Evolutionary conservation across 2,113 vertebrate species (phyloP), one percentile per base, ranked within the genome.

Genomic region (Hemibagrus wyckioides): DNA sequence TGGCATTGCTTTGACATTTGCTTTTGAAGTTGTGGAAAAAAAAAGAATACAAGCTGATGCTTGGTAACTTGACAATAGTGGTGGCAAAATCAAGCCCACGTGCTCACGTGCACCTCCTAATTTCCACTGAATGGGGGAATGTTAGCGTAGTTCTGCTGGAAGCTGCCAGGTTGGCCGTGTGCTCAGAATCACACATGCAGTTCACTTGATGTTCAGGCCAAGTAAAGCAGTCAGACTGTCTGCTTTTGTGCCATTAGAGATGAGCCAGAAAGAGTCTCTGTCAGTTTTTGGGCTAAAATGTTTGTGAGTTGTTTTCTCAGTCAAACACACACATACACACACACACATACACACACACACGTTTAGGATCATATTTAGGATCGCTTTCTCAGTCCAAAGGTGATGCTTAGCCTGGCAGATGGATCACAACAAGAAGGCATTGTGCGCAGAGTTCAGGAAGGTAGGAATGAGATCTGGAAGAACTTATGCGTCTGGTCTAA

Each of bases 21-120:
- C 81, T 93, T 63, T 92, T 94, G 90, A 93, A 91, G 90, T 92
- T 80, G 88, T 59, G 21, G 1, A 17, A 25, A 41, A 61, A 67
- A 6, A 79, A 69, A 67, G 89, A 80, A 82, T n/a, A 33, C 84
- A 52, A 56, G 25, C 56, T 25, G 25, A 80, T 59, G 71, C 80
- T 25, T 83, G 69, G 83, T 87, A 91, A 91, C 87, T 80, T 86
- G 69, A 91, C 85, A 89, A 84, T 89, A 80, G 86, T 89, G 73
- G 86, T 67, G 63, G 28, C 73, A 48, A 92, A 87, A 92, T 91
- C 85, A 89, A 90, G 82, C 79, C 65, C 88, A 85, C 86, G 77
- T 57, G 82, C 88, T 90, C 92, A 90, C 87, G 86, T 91, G 92
- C 91, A 84, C 89, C 90, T 90, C 86, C 89, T 93, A 90, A 94